Evolutionary conservation across 2,888 invertebrate genomes (phyloP).

Genomic region (Idaea dimidiata): DNA sequence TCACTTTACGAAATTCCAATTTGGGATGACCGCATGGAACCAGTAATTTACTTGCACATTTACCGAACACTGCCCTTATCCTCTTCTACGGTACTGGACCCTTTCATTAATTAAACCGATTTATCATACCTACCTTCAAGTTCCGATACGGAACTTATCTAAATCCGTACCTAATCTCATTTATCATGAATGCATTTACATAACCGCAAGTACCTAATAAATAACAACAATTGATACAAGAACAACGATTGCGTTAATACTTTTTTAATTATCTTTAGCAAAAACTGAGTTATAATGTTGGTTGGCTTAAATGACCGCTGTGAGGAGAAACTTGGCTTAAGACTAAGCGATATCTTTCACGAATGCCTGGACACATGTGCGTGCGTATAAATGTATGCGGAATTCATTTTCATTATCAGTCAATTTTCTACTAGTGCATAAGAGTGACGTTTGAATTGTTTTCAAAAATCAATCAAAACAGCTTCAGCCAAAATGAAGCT

Average conservation of each 20-base stretch:
- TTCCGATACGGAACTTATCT: slow-evolving; percentile 18
- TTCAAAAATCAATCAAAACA: slow-evolving; percentile 39
- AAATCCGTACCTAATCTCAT: not conserved
- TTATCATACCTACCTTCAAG: slow-evolving; percentile 15
- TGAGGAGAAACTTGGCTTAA: slow-evolving; percentile 63
- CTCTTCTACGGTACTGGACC: slow-evolving; percentile 31
- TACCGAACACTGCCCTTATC: slow-evolving; percentile 45
- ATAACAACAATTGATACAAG: not conserved
- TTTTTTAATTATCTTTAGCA: slow-evolving; percentile 19
- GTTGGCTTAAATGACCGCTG: slow-evolving; percentile 31
- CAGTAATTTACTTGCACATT: slow-evolving; percentile 49
- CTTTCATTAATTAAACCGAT: slow-evolving; percentile 42
- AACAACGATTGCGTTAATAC: slow-evolving; percentile 9
- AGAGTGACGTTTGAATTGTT: slow-evolving; percentile 64
- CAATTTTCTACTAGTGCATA: slow-evolving; percentile 62
- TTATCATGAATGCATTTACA: not conserved
- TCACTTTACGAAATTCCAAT: slow-evolving; percentile 50
- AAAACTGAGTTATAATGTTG: slow-evolving; percentile 16
- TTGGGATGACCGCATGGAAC: slow-evolving; percentile 46
- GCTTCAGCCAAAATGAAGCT: slow-evolving; percentile 73
- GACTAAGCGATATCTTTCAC: slow-evolving; percentile 68
- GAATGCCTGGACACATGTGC: slow-evolving; percentile 73
- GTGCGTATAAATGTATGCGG: slow-evolving; percentile 79
- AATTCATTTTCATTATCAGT: slow-evolving; percentile 80
- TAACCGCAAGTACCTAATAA: no score